Evolutionary conservation across 2,113 vertebrate genomes (phyloP).

Genomic region (Philantomba maxwellii): DNA sequence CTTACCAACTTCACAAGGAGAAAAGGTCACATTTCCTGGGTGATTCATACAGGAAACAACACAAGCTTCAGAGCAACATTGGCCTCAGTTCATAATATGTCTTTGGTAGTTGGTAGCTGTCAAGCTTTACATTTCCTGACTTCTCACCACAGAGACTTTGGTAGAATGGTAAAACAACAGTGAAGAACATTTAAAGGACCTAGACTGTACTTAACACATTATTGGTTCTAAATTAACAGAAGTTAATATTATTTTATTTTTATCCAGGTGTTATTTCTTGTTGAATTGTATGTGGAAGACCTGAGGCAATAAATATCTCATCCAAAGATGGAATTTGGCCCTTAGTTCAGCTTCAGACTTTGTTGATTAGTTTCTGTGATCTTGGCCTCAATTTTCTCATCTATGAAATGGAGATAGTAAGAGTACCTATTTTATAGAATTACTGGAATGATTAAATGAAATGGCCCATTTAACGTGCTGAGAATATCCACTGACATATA

Average conservation of each 20-base stretch:
- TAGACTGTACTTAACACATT: background rate
- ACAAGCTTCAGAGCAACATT: background rate
- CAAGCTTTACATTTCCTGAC: background rate
- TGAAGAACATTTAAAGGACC: background rate
- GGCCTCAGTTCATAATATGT: background rate
- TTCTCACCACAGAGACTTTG: background rate
- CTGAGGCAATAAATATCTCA: background rate
- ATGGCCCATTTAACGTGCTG: background rate
- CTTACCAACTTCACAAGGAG: background rate
- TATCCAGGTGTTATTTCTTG: background rate
- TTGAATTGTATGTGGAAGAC: background rate
- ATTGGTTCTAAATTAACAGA: background rate
- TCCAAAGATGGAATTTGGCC: background rate
- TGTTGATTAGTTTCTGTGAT: background rate
- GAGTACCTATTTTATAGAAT: background rate
- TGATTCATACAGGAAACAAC: background rate
- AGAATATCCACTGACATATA: background rate
- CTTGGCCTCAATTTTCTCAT: background rate
- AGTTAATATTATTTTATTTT: background rate
- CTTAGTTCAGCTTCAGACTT: background rate
- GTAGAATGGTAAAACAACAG: background rate
- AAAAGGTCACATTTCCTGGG: background rate
- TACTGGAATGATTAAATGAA: background rate
- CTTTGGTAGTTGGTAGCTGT: background rate
- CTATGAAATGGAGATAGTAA: background rate